Evolutionary conservation across 2,797 vertebrate species (phyloP).

Genomic region (Hylomyscus alleni): DNA sequence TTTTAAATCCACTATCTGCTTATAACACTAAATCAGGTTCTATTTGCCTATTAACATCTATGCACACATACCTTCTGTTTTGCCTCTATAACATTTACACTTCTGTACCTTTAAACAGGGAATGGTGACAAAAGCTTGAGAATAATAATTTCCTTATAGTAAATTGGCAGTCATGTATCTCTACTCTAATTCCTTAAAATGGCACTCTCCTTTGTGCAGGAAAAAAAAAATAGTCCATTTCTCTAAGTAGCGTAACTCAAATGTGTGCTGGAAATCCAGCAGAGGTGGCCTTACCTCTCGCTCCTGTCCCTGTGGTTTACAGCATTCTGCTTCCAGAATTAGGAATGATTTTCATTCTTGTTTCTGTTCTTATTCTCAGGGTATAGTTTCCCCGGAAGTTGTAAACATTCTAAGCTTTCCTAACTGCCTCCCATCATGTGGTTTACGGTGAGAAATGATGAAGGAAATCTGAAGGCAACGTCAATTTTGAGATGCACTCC

Average conservation of each 20-base stretch:
- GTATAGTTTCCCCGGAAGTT: not conserved
- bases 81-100: not conserved
- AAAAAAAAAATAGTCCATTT: not conserved
- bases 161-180: not conserved
- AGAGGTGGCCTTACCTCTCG: not conserved
- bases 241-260: not conserved
- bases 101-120: not conserved
- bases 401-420: not conserved
- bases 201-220: not conserved
- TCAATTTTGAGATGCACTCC: not conserved
- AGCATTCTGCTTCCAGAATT: not conserved
- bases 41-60: constrained; percentile 38
- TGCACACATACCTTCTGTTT: constrained; percentile 11
- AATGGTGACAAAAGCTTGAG: not conserved
- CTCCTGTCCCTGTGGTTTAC: not conserved
- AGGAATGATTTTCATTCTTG: not conserved
- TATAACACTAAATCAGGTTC: constrained; percentile 21
- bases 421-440: not conserved
- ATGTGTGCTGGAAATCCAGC: not conserved
- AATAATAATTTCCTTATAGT: constrained; percentile 37
- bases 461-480: not conserved
- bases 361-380: not conserved
- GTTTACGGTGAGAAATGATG: not conserved
- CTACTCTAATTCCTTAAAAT: constrained; percentile 19
- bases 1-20: constrained; percentile 55